Evolutionary conservation across 2,113 vertebrate species (phyloP).

Genomic region (Egretta garzetta): DNA sequence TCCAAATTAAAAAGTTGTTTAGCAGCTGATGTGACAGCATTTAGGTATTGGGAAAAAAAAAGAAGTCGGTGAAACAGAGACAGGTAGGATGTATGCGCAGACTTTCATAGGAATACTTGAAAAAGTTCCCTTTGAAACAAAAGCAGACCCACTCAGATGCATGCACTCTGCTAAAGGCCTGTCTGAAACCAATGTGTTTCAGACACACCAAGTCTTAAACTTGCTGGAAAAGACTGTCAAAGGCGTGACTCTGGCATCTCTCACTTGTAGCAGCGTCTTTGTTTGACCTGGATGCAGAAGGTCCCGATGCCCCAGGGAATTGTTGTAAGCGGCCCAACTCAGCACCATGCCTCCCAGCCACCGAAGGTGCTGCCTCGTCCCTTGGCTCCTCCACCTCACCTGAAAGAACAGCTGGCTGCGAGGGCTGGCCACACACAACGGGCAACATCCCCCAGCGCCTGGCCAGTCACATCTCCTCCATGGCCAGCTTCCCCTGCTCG

Average conservation of each 20-base stretch:
- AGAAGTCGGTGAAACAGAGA: neutral
- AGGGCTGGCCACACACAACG: neutral
- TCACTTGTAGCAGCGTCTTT: neutral
- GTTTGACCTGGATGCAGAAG: neutral
- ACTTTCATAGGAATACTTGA: neutral
- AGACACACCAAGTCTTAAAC: neutral
- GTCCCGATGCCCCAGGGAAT: neutral
- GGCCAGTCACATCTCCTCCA: neutral
- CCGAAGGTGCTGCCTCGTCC: neutral
- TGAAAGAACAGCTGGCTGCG: neutral
- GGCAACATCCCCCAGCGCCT: neutral
- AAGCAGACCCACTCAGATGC: neutral
- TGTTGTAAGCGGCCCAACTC: fast-evolving
- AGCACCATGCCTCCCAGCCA: fast-evolving
- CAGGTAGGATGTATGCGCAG: neutral
- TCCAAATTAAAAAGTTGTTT: neutral
- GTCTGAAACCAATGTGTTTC: neutral
- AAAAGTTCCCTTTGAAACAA: neutral
- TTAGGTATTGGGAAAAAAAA: fast-evolving
- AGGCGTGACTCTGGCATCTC: neutral
- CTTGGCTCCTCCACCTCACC: neutral
- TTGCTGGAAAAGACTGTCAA: neutral
- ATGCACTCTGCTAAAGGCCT: neutral
- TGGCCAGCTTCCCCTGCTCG: neutral
- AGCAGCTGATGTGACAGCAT: neutral